Percentiles rank a stretch among this genome's conserved stretches.
phyloP scores from a whole-genome alignment of 2,888 invertebrate species.

The Horisme vitalbata region DNA sequence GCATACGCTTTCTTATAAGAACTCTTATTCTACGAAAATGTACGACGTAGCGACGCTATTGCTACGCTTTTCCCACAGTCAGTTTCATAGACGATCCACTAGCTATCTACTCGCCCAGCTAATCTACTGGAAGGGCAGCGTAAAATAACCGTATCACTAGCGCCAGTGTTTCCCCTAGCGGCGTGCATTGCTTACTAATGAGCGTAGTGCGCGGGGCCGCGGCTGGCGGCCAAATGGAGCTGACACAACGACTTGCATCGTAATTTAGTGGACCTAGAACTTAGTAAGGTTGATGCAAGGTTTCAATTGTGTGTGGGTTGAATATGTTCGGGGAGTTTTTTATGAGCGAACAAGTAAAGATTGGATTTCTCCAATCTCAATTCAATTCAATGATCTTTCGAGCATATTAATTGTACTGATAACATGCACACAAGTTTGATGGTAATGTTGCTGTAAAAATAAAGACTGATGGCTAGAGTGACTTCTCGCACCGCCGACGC shows the following conservation, averaged over 20 bases:
- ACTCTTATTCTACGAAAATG: not conserved
- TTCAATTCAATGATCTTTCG: too few species aligned
- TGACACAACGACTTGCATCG: slow-evolving; percentile 15
- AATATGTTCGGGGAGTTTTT: not conserved
- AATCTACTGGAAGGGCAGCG: not conserved
- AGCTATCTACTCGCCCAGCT: too few species aligned
- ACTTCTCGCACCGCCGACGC: too few species aligned
- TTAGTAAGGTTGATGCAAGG: not conserved
- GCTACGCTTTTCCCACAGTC: too few species aligned
- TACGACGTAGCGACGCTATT: not conserved
- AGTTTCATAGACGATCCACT: too few species aligned
- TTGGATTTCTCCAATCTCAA: too few species aligned
- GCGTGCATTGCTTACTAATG: slow-evolving; percentile 12
- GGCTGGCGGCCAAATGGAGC: slow-evolving; percentile 13
- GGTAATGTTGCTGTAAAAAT: too few species aligned
- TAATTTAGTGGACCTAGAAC: slow-evolving; percentile 1
- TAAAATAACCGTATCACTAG: not conserved
- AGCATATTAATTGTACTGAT: too few species aligned
- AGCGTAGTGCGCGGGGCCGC: slow-evolving; percentile 3
- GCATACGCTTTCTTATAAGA: too few species aligned
- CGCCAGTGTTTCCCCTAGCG: slow-evolving; percentile 10
- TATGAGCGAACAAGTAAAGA: too few species aligned
- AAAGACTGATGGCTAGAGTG: too few species aligned
- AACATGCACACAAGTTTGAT: too few species aligned
- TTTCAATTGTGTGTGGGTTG: not conserved